These are phyloP conservation scores for Hemicordylus capensis DNA, from an alignment of 2,113 vertebrate genomes.

Conservation along the genomic window DNA sequence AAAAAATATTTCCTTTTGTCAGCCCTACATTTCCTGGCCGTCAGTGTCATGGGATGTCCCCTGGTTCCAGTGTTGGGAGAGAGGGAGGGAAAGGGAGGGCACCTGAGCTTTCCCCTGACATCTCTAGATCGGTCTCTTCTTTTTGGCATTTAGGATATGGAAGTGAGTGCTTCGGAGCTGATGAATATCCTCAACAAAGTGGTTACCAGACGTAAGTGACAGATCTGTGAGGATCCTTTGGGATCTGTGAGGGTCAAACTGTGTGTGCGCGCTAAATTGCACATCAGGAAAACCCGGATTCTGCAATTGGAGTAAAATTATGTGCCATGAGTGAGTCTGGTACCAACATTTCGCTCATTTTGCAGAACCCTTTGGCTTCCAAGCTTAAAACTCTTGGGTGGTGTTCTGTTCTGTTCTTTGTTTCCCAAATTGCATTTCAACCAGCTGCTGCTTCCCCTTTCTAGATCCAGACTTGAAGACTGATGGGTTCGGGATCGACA, in stretches of 20 bases:
- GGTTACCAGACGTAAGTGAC: constrained; percentile 83
- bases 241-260: no score
- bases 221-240: background rate
- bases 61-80: no score
- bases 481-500: constrained; percentile 89
- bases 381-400: no score
- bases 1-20: no score
- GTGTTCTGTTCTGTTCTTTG: background rate
- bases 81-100: no score
- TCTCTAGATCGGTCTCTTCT: background rate
- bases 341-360: background rate
- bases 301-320: background rate
- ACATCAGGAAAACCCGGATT: background rate
- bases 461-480: constrained; percentile 86
- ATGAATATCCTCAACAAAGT: constrained; percentile 92
- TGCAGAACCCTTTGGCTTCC: no score
- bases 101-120: no score
- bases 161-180: constrained; percentile 87
- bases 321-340: no score
- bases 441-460: no score
- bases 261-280: background rate
- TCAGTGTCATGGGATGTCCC: no score
- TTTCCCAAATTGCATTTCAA: no score
- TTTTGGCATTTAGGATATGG: constrained; percentile 83
- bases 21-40: no score